Conservation (phyloP, 1,140 invertebrate species). For the Euschistus heros region DNA sequence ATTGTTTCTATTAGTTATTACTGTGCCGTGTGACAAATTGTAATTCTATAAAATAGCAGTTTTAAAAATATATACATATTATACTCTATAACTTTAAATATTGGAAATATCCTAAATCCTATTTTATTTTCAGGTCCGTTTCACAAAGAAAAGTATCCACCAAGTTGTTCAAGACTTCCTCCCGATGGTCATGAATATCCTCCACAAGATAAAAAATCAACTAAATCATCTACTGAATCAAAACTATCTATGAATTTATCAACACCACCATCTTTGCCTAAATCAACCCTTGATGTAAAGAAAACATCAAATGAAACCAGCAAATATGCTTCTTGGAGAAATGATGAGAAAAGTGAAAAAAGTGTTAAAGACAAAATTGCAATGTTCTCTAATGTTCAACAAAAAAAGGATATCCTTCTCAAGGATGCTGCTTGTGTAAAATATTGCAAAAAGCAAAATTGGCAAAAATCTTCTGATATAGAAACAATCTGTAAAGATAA, state of each 20-base stretch:
- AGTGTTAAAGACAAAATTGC: slow-evolving; percentile 79
- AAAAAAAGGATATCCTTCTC: neutral
- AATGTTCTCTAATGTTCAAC: slow-evolving; percentile 53
- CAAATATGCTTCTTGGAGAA: slow-evolving; percentile 36
- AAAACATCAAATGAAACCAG: too few relatives aligned
- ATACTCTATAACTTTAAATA: too few relatives aligned
- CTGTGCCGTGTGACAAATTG: too few relatives aligned
- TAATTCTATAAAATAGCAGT: too few relatives aligned
- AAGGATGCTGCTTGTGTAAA: neutral
- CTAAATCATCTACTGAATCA: neutral
- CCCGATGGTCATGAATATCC: slow-evolving; percentile 83
- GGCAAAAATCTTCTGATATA: neutral
- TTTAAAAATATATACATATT: too few relatives aligned
- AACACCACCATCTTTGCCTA: too few relatives aligned
- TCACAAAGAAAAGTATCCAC: slow-evolving; percentile 28
- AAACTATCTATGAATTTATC: too few relatives aligned
- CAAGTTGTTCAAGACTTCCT: slow-evolving; percentile 53
- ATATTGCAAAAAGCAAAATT: neutral
- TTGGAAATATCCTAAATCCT: too few relatives aligned
- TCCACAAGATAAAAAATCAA: slow-evolving; percentile 35
- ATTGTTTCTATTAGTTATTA: too few relatives aligned
- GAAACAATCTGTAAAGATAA: neutral
- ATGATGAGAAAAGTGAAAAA: slow-evolving; percentile 62
- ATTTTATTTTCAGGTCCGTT: neutral
- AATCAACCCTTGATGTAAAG: too few relatives aligned